These are phyloP conservation scores for Drosophila percnosoma DNA, from an alignment of 2,888 invertebrate species.

Conservation along the genomic window DNA sequence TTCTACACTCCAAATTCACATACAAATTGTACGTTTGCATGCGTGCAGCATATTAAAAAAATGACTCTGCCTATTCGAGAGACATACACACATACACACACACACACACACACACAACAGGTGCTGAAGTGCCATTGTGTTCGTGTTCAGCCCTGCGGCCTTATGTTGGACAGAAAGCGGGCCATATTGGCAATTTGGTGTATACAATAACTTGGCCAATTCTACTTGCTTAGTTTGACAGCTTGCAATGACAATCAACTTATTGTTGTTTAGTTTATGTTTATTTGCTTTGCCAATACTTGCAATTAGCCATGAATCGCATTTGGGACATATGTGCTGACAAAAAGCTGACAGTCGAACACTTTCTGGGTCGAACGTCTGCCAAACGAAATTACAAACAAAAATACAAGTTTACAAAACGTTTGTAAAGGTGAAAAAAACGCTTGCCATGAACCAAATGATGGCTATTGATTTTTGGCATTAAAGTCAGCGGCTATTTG, in stretches of 20 bases:
- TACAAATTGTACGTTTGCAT: slow-evolving; percentile 77
- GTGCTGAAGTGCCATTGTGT: slow-evolving; percentile 49
- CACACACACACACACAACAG: slow-evolving; percentile 30
- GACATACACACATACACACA: slow-evolving; percentile 9
- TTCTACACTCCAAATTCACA: slow-evolving; percentile 71
- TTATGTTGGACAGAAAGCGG: slow-evolving; percentile 39
- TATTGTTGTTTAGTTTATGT: slow-evolving; percentile 25
- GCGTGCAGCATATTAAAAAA: slow-evolving; percentile 81
- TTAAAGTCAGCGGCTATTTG: slow-evolving; percentile 55
- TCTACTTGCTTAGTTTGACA: slow-evolving; percentile 45
- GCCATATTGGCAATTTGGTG: slow-evolving; percentile 18
- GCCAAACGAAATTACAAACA: slow-evolving; percentile 53
- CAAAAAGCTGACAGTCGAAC: slow-evolving; percentile 14
- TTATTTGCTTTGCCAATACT: slow-evolving; percentile 37
- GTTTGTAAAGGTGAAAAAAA: slow-evolving; percentile 69
- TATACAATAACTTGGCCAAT: slow-evolving; percentile 50
- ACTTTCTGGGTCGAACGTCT: slow-evolving; percentile 61
- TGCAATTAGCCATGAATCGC: slow-evolving; percentile 73
- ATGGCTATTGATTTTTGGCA: slow-evolving; percentile 56
- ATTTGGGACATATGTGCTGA: slow-evolving; percentile 50
- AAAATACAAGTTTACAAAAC: slow-evolving; percentile 37
- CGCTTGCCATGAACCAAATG: slow-evolving; percentile 47
- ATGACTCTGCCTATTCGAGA: slow-evolving; percentile 65
- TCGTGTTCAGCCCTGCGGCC: slow-evolving; percentile 53
- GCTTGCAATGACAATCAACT: slow-evolving; percentile 69